Base-by-base conservation (phyloP, 2,797 vertebrate species). In the Danio albolineatus region DNA sequence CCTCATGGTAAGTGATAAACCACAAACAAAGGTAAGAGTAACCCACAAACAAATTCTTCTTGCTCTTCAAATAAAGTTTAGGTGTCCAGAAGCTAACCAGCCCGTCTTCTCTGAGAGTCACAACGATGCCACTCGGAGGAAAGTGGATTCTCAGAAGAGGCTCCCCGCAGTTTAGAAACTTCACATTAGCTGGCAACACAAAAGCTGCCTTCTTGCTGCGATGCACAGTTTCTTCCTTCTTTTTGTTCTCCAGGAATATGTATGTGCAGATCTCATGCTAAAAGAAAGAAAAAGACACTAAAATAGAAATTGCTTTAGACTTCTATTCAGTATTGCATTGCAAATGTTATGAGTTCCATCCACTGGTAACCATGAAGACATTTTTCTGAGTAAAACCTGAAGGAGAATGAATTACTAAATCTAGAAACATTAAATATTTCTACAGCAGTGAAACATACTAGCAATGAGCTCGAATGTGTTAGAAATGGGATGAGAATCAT, bases 11-110 rank as follows among this genome's bases (percentile, higher is more conserved):
- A n/a, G n/a, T n/a, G n/a, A n/a, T n/a, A n/a, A n/a, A n/a, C n/a
- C n/a, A n/a, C 17, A 59, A 54, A 46, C 16, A 12, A n/a, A 66
- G n/a, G 28, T 36, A 17, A 54, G 43, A 38, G 38, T 72, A 76
- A 94, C 96, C 46, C 93, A 96, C 96, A 91, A 96, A 96, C 80
- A 94, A 84, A 43, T 81, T 79, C 86, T 94, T 95, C 86, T 89
- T 94, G 85, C 89, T 93, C 88, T 92, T 94, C 56, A 92, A 83
- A 79, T 92, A 91, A 56, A 96, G 93, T 56, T 94, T 91, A 73
- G 91, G 88, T 79, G 90, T 95, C 94, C 95, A 96, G 86, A 89
- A 92, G 88, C 90, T 92, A 79, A 96, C 87, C 13, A 86, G 56
- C 7, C 95, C 93, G 0, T 96, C 94, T 86, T 95, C 95, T 80